phyloP scores from a whole-genome alignment of 2,113 vertebrate species.

The Lutjanus erythropterus region DNA sequence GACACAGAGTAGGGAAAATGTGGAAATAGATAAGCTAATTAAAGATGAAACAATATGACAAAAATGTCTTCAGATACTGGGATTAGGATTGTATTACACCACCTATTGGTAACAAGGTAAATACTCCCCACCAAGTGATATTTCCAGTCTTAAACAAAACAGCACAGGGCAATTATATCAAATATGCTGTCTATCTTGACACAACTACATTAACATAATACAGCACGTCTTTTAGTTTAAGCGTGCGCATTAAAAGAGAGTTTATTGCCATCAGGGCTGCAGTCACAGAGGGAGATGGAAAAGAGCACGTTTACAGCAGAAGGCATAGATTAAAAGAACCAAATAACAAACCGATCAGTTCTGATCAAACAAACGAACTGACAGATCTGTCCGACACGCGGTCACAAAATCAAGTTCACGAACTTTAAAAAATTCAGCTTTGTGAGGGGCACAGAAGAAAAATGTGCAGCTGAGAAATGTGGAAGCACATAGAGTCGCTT shows the following conservation, averaged over 20 bases:
- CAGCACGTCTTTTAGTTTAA: constrained; percentile 19
- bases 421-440: constrained; percentile 15
- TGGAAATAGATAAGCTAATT: constrained; percentile 21
- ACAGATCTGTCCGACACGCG: constrained; percentile 23
- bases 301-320: constrained; percentile 41
- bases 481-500: not conserved
- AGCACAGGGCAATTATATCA: constrained; percentile 5
- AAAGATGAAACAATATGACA: constrained; percentile 3
- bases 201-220: constrained; percentile 32
- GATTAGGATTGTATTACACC: constrained; percentile 33
- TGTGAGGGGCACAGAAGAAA: not conserved
- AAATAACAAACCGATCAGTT: constrained; percentile 16
- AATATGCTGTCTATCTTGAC: not conserved
- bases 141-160: constrained; percentile 9
- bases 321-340: not conserved
- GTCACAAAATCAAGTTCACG: constrained; percentile 30
- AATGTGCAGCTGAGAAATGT: not conserved
- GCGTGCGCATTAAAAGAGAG: constrained; percentile 27
- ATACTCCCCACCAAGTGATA: not conserved
- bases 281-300: constrained; percentile 50
- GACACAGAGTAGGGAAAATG: not conserved
- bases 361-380: constrained; percentile 41
- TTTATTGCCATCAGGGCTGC: constrained; percentile 14
- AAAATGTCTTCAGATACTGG: not conserved
- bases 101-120: constrained; percentile 36